These are phyloP conservation scores for Anthoptus insignis DNA, from an alignment of 2,888 invertebrate genomes.

Conservation along the genomic window DNA sequence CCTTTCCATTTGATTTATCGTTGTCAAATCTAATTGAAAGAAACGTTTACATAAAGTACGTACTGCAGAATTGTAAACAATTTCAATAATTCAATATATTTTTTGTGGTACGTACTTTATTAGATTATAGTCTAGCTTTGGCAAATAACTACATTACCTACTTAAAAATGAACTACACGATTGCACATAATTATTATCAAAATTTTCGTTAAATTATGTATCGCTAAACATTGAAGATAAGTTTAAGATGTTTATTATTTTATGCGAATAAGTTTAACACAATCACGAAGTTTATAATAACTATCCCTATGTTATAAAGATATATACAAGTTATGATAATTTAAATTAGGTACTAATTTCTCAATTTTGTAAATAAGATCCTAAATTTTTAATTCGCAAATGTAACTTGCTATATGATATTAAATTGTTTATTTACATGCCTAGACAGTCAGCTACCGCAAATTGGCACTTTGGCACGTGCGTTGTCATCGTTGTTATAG, in stretches of 20 bases:
- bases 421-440: conserved; percentile 30
- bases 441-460: conserved; percentile 24
- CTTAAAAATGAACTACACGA: conserved; percentile 22
- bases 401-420: not conserved
- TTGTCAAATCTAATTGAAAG: not conserved
- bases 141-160: not conserved
- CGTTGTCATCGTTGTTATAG: not conserved
- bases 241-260: conserved; percentile 13
- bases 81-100: not conserved
- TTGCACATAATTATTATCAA: conserved; percentile 30
- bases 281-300: conserved; percentile 5
- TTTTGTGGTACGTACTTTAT: not conserved
- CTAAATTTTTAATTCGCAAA: not conserved
- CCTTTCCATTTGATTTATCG: not conserved
- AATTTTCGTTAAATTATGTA: conserved; percentile 18
- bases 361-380: not conserved
- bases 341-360: too few species aligned
- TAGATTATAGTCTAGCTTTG: conserved; percentile 1
- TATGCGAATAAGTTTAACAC: conserved; percentile 16
- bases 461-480: conserved; percentile 45
- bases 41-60: not conserved
- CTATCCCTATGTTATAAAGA: conserved; percentile 23
- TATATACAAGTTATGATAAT: conserved; percentile 5
- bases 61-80: not conserved
- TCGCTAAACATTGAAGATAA: conserved; percentile 21